These are phyloP conservation scores for Murina feae DNA, from an alignment of 2,113 vertebrate species.

Conservation along the genomic window DNA sequence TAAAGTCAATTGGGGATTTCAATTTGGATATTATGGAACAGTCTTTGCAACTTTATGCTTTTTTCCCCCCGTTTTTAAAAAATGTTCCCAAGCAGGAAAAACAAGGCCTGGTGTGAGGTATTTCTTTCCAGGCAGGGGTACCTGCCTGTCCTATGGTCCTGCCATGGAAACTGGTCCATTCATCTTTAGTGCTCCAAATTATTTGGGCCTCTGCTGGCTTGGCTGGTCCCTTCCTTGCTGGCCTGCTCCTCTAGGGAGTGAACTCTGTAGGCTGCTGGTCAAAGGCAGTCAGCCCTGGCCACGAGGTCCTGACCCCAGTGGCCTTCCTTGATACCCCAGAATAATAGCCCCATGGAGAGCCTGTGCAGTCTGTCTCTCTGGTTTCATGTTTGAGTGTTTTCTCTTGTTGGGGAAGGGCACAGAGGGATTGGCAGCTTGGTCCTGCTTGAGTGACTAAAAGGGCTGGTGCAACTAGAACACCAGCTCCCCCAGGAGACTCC, in stretches of 20 bases:
- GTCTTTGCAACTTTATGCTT: background rate
- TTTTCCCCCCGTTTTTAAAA: background rate
- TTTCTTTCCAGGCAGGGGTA: background rate
- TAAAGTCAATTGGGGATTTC: background rate
- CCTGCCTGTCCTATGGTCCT: background rate
- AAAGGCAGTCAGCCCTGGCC: background rate
- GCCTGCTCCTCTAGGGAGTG: background rate
- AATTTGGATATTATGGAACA: background rate
- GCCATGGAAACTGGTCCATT: background rate
- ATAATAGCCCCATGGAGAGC: background rate
- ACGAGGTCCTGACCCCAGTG: background rate
- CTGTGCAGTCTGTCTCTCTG: background rate
- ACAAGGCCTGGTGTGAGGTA: conserved; percentile 3
- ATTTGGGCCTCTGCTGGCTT: background rate
- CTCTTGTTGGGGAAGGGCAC: background rate
- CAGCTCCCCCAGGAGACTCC: background rate
- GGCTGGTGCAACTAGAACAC: background rate
- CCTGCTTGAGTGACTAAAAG: background rate
- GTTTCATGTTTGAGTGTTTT: background rate
- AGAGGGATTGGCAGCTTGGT: background rate
- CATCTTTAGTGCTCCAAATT: background rate
- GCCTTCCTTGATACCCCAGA: background rate
- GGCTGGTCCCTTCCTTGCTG: background rate
- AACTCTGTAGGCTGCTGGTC: background rate
- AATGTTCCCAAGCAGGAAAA: background rate